Percentiles rank a stretch among this genome's conserved stretches.
phyloP scores from a whole-genome alignment of 2,113 vertebrate species.

The Arothron firmamentum region DNA sequence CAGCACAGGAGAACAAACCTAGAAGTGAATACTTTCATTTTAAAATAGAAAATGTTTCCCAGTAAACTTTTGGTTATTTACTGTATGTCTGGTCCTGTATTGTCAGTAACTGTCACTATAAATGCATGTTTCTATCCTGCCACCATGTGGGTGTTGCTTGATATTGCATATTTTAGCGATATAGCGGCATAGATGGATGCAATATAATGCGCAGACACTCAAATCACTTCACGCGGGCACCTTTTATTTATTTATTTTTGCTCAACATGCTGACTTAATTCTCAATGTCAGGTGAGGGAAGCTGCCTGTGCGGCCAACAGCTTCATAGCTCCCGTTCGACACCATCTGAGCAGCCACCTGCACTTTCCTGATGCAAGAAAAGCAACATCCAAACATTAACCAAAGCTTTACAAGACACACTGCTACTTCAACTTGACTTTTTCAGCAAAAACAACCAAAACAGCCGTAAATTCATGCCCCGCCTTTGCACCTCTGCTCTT shows the following conservation, averaged over 20 bases:
- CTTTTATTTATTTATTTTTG: neutral
- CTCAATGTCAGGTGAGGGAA: no score
- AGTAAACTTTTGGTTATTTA: no score
- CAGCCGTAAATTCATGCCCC: neutral
- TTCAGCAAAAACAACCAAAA: neutral
- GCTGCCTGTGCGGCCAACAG: no score
- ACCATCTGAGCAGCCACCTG: no score
- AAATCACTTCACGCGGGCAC: no score
- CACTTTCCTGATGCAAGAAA: neutral
- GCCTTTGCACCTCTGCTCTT: conserved; percentile 17
- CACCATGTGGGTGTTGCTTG: conserved; percentile 59
- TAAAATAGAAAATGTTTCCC: conserved; percentile 53
- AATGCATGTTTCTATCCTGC: conserved; percentile 58
- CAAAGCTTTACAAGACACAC: neutral
- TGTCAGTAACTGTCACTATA: conserved; percentile 26
- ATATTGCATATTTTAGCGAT: conserved; percentile 34
- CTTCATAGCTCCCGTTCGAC: no score
- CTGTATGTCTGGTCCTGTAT: conserved; percentile 24
- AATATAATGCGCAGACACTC: no score
- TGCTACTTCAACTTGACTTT: neutral
- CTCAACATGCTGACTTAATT: neutral
- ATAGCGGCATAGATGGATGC: neutral
- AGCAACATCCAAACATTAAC: neutral
- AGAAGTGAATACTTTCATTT: conserved; percentile 15
- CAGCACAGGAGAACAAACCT: conserved; percentile 9